phyloP scores from a whole-genome alignment of 2,797 vertebrate species.

The Bufotes viridis region DNA sequence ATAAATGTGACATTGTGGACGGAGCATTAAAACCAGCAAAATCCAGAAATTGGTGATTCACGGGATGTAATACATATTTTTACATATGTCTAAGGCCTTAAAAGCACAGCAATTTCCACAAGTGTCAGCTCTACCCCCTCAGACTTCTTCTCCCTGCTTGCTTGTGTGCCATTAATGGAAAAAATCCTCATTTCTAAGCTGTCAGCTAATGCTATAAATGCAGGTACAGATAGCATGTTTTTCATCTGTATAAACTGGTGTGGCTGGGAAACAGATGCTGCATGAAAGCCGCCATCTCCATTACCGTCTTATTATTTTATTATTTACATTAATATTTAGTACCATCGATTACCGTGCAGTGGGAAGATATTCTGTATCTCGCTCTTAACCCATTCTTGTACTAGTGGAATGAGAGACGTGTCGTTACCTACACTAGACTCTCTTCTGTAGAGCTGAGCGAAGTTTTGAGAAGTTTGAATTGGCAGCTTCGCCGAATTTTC shows the following conservation, averaged over 20 bases:
- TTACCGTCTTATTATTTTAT: conserved; percentile 48
- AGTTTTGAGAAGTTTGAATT: too few relatives aligned
- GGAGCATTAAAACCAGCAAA: neutral
- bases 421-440: neutral
- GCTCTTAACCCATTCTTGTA: neutral
- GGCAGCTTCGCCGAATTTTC: too few relatives aligned
- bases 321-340: conserved; percentile 49
- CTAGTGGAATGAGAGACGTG: neutral
- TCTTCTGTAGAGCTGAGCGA: too few relatives aligned
- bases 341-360: conserved; percentile 27
- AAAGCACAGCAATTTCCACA: conserved; percentile 32
- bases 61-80: conserved; percentile 9
- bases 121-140: neutral
- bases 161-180: conserved; percentile 18
- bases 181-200: conserved; percentile 25
- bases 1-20: neutral
- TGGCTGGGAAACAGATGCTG: conserved; percentile 7
- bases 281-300: conserved; percentile 23
- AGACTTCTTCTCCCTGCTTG: neutral
- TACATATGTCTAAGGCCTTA: conserved; percentile 11
- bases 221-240: neutral
- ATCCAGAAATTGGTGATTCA: neutral
- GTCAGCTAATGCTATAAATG: conserved; percentile 23
- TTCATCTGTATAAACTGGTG: conserved; percentile 28
- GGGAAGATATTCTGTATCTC: neutral